These are phyloP conservation scores for Himalopsyche anomala DNA, from an alignment of 2,888 invertebrate species.

Conservation along the genomic window DNA sequence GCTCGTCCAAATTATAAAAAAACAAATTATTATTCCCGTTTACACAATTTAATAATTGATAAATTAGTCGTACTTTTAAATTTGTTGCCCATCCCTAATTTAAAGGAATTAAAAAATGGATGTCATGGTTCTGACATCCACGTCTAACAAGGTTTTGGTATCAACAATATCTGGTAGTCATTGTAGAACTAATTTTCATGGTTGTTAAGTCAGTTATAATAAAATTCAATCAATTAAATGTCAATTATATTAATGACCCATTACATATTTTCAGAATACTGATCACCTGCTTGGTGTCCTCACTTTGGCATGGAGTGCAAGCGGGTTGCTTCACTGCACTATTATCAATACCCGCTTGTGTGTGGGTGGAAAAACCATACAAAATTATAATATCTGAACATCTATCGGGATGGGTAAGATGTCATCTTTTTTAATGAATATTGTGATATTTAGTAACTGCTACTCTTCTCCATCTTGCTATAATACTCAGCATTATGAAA, in stretches of 20 bases:
- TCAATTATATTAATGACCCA: background rate
- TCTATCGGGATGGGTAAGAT: background rate
- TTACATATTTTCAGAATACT: background rate
- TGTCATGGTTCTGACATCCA: too few relatives aligned
- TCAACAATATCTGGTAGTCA: too few relatives aligned
- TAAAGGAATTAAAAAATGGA: background rate
- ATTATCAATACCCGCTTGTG: background rate
- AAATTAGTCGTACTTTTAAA: too few relatives aligned
- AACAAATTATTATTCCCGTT: too few relatives aligned
- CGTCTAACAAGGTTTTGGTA: too few relatives aligned
- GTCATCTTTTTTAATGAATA: background rate
- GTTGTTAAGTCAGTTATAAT: background rate
- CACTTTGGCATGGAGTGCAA: conserved; percentile 1
- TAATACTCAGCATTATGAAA: too few relatives aligned
- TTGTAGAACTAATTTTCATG: background rate
- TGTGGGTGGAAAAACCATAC: background rate
- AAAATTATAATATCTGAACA: background rate
- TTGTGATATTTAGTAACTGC: background rate
- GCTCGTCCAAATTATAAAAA: too few relatives aligned
- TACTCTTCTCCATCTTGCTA: too few relatives aligned
- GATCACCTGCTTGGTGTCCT: background rate
- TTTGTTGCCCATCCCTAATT: background rate
- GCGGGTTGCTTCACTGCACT: background rate
- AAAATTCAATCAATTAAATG: background rate
- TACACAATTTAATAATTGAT: too few relatives aligned